Evolutionary conservation across 2,113 vertebrate species (phyloP), one percentile per base, ranked within the genome.

Genomic region (Aptenodytes forsteri): DNA sequence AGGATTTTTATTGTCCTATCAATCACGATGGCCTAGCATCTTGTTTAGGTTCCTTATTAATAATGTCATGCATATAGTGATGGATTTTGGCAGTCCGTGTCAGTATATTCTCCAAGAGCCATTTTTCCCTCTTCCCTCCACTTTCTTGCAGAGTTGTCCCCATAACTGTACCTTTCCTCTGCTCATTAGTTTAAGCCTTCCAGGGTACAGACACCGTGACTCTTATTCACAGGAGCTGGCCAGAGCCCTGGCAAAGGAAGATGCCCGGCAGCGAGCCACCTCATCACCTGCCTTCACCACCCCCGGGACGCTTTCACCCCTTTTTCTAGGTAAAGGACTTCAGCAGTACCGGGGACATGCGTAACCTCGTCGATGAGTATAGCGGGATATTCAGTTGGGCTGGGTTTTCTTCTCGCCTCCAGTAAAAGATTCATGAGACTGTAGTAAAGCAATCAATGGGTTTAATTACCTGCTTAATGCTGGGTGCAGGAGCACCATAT

Each of bases 1-100:
- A 82, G 59, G 59, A 21, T n/a, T 88, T 96, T 92, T 40, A 95
- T 75, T 90, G 67, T 61, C 65, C 78, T 91, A 85, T 75, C 75
- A 90, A 61, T 72, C 77, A 80, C 1, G 47, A n/a, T 46, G n/a
- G 47, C 19, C 55, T 32, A 23, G 17, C 64, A 14, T 14, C 38
- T 67, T 47, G 34, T 58, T 64, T 90, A 58, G 65, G 58, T 49
- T 44, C 83, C 66, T 71, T 40, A 66, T 52, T 76, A 88, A 52
- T 55, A 75, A 89, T 2, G 16, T 15, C 76, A 42, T 2, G 15
- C 18, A 17, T 12, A 40, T 1, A 47, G 76, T 19, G 76, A 82
- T 65, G 55, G 55, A 87, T 76, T 38, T 40, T 32, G 13, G 29
- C 46, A 23, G 69, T 13, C 44, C 13, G 2, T 27, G 44, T 11